Base-by-base conservation (phyloP, 2,888 invertebrate genomes). In the Eristalis pertinax region DNA sequence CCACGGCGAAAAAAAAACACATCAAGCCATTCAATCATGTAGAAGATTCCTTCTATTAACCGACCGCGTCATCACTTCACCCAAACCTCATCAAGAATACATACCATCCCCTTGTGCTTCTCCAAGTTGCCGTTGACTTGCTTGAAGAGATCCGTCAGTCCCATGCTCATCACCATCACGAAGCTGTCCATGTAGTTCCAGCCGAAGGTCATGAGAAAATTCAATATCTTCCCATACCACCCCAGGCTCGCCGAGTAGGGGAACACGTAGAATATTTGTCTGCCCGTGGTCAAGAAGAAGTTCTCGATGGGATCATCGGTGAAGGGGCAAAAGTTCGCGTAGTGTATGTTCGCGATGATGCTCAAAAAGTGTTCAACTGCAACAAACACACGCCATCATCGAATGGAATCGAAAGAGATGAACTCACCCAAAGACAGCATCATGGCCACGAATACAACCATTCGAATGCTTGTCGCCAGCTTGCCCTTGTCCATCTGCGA, bases 131-230 rank as follows among this genome's bases (percentile, higher is more conserved):
- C 92, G 89, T 96, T 96, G 7, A 96, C 91, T 90, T 95, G 95
- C 56, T 94, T 93, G 89, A 96, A 96, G 70, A 95, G 94, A 4
- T 95, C 94, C 0, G 95, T 93, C 68, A 96, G 91, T 0, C 96
- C 96, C 90, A 95, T 94, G 91, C 96, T 96, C 22, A 96, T 93
- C n/a, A 96, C 91, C 90, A 96, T 96, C 26, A 96, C 95, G 89
- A 96, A 95, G 69, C 96, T 92, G 90, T 96, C 96, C 92, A 96
- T 96, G 83, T 95, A 96, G 90, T 95, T 96, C 96, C 96, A 96
- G 0, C 95, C 93, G 72, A 95, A 95, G 0, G 96, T 96, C 2
- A 95, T 94, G 4, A 95, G 90, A 3, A 95, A 89, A 88, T 96
- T 94, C 73, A 95, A 77, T 1, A 91, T n/a, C 84, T 92, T 92